Percentiles rank a stretch among this genome's conserved stretches.
Evolutionary conservation across 2,797 vertebrate species (phyloP).

Genomic region (Hafferia zeledoni): DNA sequence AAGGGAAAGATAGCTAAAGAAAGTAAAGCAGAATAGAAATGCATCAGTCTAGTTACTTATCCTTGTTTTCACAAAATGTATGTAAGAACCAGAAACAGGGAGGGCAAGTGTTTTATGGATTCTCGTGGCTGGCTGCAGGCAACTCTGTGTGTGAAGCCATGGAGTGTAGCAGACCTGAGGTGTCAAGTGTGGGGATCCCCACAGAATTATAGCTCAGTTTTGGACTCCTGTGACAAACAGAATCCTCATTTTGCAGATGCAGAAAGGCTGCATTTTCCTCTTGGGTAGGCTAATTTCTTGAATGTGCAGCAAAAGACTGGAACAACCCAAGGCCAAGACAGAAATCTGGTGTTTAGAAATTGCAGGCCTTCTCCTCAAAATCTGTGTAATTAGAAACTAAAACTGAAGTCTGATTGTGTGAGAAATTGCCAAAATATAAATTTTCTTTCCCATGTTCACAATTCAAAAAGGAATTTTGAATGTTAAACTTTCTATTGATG

Average conservation of each 20-base stretch:
- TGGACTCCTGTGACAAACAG: neutral
- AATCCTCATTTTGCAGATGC: neutral
- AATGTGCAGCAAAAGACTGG: neutral
- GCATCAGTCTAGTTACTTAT: neutral
- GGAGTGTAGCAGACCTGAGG: neutral
- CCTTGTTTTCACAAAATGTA: neutral
- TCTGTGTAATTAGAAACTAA: neutral
- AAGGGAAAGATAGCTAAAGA: neutral
- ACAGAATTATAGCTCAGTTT: neutral
- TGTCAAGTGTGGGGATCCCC: neutral
- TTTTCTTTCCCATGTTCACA: neutral
- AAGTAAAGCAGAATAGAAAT: neutral
- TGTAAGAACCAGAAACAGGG: neutral
- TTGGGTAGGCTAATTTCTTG: neutral
- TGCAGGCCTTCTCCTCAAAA: neutral
- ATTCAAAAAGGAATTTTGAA: neutral
- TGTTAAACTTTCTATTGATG: neutral
- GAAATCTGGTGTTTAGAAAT: neutral
- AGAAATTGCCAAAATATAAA: neutral
- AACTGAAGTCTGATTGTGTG: neutral
- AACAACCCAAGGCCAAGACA: neutral
- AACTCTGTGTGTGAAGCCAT: neutral
- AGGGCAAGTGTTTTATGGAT: neutral
- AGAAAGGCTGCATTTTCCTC: neutral
- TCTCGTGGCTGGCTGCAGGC: neutral